phyloP scores from a whole-genome alignment of 2,888 invertebrate genomes.

The Amblyjoppa proteus region DNA sequence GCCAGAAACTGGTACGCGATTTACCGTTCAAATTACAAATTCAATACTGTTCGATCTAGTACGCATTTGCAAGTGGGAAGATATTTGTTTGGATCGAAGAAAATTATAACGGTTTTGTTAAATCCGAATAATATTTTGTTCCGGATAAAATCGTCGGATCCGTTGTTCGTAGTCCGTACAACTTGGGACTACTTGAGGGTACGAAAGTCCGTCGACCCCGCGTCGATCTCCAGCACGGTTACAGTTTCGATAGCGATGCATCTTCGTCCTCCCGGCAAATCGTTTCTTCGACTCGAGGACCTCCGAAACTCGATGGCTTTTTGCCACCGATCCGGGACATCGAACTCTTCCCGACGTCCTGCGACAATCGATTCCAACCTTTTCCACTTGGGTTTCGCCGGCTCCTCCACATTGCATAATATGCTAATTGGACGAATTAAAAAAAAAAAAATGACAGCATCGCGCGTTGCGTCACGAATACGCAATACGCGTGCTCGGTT shows the following conservation, averaged over 20 bases:
- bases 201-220: slow-evolving; percentile 35
- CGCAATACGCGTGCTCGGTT: slow-evolving; percentile 27
- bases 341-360: slow-evolving; percentile 23
- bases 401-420: slow-evolving; percentile 20
- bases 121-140: too few relatives aligned
- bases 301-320: slow-evolving; percentile 29
- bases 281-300: slow-evolving; percentile 34
- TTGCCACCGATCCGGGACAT: slow-evolving; percentile 28
- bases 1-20: background rate
- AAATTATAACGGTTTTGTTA: too few relatives aligned
- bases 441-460: background rate
- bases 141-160: background rate
- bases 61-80: background rate
- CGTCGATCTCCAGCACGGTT: slow-evolving; percentile 18
- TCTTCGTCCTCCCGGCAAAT: slow-evolving; percentile 32
- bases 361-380: slow-evolving; percentile 9
- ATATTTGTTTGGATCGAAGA: too few relatives aligned
- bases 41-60: background rate
- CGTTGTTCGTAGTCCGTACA: background rate
- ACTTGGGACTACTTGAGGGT: background rate
- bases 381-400: background rate
- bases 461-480: background rate
- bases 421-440: slow-evolving; percentile 4
- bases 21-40: background rate
- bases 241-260: slow-evolving; percentile 25